A percentile compares a stretch with the other conserved stretches of the same genome.
Conservation (phyloP, 2,113 vertebrate species). For the Terrapene triunguis region DNA sequence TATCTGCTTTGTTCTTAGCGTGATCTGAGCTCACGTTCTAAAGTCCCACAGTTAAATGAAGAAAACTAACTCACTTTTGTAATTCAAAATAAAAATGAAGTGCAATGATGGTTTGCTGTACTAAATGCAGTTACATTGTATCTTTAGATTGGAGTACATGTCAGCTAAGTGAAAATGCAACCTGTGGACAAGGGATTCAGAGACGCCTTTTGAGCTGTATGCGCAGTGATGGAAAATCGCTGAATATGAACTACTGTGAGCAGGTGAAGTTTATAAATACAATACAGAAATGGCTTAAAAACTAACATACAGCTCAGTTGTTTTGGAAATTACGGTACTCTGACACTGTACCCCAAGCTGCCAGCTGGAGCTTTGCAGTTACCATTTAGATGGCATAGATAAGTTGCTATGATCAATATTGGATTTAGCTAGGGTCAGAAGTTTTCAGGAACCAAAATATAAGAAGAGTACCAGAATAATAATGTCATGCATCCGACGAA, state of each 20-base stretch:
- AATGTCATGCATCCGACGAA: neutral
- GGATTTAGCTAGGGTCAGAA: neutral
- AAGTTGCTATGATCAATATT: neutral
- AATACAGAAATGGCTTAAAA: neutral
- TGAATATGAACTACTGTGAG: conserved; percentile 83
- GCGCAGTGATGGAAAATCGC: conserved; percentile 88
- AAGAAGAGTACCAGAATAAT: neutral
- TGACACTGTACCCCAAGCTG: neutral
- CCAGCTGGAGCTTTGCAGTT: neutral
- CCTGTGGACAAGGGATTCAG: conserved; percentile 87
- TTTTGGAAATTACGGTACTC: neutral
- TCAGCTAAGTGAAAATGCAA: conserved; percentile 88
- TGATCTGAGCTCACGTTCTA: accelerated
- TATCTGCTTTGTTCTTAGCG: neutral
- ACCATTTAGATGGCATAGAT: neutral
- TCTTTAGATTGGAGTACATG: conserved; percentile 94
- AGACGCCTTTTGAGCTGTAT: conserved; percentile 89
- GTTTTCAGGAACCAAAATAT: neutral
- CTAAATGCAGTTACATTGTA: conserved; percentile 24
- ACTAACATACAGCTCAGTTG: accelerated
- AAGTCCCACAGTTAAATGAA: accelerated
- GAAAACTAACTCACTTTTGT: accelerated
- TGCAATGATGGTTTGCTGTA: accelerated
- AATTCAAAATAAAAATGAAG: accelerated
- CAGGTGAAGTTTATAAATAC: conserved; percentile 78